Base-by-base conservation (phyloP, 2,888 invertebrate species). In the Eupeodes latifasciatus region DNA sequence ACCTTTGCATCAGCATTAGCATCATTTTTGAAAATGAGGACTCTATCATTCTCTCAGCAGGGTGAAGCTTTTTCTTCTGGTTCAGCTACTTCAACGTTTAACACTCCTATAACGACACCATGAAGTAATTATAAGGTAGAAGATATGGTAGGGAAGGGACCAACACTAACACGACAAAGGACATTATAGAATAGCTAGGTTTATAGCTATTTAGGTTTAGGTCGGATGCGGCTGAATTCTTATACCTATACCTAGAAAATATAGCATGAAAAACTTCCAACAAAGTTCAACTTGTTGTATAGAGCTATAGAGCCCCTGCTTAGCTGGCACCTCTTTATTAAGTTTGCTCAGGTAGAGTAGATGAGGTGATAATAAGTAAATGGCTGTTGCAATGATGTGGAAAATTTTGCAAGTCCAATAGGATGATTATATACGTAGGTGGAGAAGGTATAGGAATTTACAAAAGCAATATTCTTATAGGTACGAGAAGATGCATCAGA, bases 341-440 rank as follows among this genome's bases (percentile, higher is more conserved):
- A 61, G 64, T 72, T 80, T 71, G 59, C 53, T n/a, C 66, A 51
- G 49, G 49, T 47, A 78, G 49, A 5, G 14, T 14, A 59, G 11
- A 55, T 53, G 80, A 84, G 85, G 81, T 81, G 88, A 85, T 88
- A 85, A 85, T 84, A 88, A 81, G 88, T 75, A 78, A 85, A 81
- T 85, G 78, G 85, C 85, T 88, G 55, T 61, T 85, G 85, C 88
- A 85, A 88, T 88, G 81, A 64, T 53, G 88, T 57, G 88, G 81
- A 81, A 81, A 88, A 88, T 88, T 78, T 84, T 44, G 47, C 53
- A 71, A 64, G 34, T 74, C 62, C 72, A 51, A 27, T 27, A 27
- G 27, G 27, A 27, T 27, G 27, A 27, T 27, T 27, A 27, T 27
- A 27, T 40, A 40, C 6, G 40, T 9, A 40, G 9, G 40, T 40